These are phyloP conservation scores for Amblyjoppa proteus DNA, from an alignment of 2,888 invertebrate species.

Conservation along the genomic window DNA sequence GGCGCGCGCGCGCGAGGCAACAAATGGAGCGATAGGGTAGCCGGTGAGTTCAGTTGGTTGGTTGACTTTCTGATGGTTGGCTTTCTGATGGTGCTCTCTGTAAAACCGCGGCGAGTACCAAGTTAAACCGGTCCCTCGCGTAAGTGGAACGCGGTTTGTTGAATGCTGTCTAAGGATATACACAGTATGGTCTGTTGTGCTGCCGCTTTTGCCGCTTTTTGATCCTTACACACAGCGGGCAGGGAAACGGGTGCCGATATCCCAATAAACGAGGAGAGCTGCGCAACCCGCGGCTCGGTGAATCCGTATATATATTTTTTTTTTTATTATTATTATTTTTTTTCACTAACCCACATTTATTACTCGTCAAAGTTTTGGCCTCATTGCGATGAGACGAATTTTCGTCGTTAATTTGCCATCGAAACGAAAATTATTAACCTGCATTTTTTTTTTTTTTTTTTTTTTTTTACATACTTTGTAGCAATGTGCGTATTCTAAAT, in stretches of 20 bases:
- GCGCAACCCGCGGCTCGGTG: constrained; percentile 25
- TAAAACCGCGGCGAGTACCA: constrained; percentile 46
- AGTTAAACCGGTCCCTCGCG: constrained; percentile 73
- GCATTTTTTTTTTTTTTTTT: no score
- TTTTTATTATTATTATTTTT: neutral
- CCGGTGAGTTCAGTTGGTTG: constrained; percentile 37
- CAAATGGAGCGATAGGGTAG: constrained; percentile 63
- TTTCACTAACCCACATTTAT: neutral
- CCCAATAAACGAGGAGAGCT: constrained; percentile 63
- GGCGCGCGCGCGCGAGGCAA: constrained; percentile 46
- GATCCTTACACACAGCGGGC: constrained; percentile 36
- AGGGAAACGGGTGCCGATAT: constrained; percentile 56
- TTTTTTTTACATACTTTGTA: no score
- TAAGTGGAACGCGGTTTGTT: constrained; percentile 73
- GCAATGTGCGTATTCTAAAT: no score
- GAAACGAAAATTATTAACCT: neutral
- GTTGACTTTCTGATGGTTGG: constrained; percentile 36
- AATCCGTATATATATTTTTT: neutral
- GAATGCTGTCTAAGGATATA: constrained; percentile 51
- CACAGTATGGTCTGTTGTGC: constrained; percentile 42
- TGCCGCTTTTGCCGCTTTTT: constrained; percentile 35
- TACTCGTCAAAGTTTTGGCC: neutral
- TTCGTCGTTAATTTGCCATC: neutral
- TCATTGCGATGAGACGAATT: neutral
- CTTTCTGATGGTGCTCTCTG: constrained; percentile 21